A percentile compares a stretch with the other conserved stretches of the same genome.
These are phyloP conservation scores for Drosophila setosimentum DNA, from an alignment of 2,888 invertebrate genomes.

Conservation along the genomic window DNA sequence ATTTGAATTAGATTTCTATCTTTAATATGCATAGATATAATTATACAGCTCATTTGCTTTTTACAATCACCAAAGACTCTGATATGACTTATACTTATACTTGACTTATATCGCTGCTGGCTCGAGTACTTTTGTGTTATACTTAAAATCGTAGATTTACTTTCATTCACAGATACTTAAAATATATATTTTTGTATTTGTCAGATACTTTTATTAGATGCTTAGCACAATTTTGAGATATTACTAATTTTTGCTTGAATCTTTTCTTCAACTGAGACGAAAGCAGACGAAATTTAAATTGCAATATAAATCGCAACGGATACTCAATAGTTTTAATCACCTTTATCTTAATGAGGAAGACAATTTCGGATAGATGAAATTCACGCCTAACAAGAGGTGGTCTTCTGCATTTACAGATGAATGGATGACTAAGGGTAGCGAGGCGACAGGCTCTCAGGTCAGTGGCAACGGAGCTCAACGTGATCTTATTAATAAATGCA, in stretches of 20 bases:
- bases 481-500: conserved; percentile 76
- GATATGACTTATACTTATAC: too few relatives aligned
- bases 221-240: too few relatives aligned
- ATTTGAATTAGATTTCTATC: background rate
- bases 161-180: background rate
- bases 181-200: background rate
- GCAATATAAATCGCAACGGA: background rate
- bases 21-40: background rate
- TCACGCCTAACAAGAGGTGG: background rate
- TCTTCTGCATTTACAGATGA: background rate
- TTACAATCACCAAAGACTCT: too few relatives aligned
- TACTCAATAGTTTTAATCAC: background rate
- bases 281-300: background rate
- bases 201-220: background rate
- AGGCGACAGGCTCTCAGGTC: background rate
- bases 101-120: background rate
- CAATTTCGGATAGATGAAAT: background rate
- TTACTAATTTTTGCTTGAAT: too few relatives aligned
- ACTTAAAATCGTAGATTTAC: background rate
- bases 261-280: background rate
- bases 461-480: conserved; percentile 22
- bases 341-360: conserved; percentile 12
- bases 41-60: background rate
- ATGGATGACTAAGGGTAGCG: background rate
- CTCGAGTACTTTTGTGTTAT: background rate